Evolutionary conservation across 2,888 invertebrate genomes (phyloP).

Genomic region (Polyommatus icarus): DNA sequence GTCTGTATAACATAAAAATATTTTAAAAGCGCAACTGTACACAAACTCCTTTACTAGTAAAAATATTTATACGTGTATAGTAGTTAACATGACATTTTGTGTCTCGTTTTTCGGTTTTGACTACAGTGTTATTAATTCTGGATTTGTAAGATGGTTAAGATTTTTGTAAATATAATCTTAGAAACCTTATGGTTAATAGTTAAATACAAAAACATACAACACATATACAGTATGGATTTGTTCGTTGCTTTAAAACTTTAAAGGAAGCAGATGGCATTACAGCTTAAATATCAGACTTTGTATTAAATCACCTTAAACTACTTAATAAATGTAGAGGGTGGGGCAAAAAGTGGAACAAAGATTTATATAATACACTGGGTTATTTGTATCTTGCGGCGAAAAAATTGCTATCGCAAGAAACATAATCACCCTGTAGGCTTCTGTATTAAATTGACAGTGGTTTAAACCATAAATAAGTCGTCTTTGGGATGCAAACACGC

Average conservation of each 20-base stretch:
- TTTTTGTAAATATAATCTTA: too few species aligned
- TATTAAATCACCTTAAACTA: slow-evolving; percentile 9
- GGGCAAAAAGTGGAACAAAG: neutral
- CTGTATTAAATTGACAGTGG: neutral
- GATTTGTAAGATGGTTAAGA: too few species aligned
- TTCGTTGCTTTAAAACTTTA: neutral
- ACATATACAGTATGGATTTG: neutral
- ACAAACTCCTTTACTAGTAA: neutral
- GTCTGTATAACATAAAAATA: neutral
- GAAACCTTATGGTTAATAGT: too few species aligned
- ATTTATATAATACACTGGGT: neutral
- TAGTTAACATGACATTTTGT: too few species aligned
- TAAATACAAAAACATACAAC: neutral
- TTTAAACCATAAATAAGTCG: neutral
- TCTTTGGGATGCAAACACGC: neutral
- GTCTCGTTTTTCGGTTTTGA: too few species aligned
- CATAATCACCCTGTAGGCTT: neutral
- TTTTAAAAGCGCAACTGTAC: neutral
- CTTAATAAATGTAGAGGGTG: neutral
- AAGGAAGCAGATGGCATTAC: neutral
- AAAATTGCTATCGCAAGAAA: neutral
- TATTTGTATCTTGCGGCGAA: too few species aligned
- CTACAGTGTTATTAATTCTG: too few species aligned
- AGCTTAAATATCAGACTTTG: slow-evolving; percentile 6
- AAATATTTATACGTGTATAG: too few species aligned